phyloP scores from a whole-genome alignment of 1,140 invertebrate species.

The Sycophila sp. region DNA sequence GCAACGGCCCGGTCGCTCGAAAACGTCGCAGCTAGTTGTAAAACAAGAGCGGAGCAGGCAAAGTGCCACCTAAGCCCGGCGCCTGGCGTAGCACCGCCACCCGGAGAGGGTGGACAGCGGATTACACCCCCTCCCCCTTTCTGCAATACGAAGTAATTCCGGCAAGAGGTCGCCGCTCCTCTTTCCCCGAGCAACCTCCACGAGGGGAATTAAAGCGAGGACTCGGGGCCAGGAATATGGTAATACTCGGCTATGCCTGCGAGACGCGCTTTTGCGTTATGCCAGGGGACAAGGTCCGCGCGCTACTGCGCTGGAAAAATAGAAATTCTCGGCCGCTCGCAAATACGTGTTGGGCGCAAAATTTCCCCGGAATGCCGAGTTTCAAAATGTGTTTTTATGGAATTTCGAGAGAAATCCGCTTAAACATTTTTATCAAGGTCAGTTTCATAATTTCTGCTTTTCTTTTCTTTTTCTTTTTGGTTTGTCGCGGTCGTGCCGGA shows the following conservation, averaged over 20 bases:
- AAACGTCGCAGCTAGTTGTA: not conserved
- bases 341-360: too few relatives aligned
- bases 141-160: conserved; percentile 30
- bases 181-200: not conserved
- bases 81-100: not conserved
- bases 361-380: too few relatives aligned
- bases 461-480: too few relatives aligned
- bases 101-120: conserved; percentile 26
- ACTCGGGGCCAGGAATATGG: conserved; percentile 1
- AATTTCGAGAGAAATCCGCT: too few relatives aligned
- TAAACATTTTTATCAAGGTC: too few relatives aligned
- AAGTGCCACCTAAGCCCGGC: conserved; percentile 39
- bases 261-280: not conserved
- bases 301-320: not conserved
- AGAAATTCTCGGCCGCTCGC: not conserved
- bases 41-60: conserved; percentile 38
- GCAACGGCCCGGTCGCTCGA: too few relatives aligned
- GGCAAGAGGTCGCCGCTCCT: not conserved
- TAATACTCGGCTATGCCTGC: not conserved
- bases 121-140: conserved; percentile 34
- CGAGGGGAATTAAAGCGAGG: conserved; percentile 25
- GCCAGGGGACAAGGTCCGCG: not conserved
- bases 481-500: too few relatives aligned
- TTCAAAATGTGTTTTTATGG: too few relatives aligned
- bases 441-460: too few relatives aligned